A percentile compares a stretch with the other conserved stretches of the same genome.
phyloP scores from a whole-genome alignment of 1,140 invertebrate species.

The Scaptomyza pallida region DNA sequence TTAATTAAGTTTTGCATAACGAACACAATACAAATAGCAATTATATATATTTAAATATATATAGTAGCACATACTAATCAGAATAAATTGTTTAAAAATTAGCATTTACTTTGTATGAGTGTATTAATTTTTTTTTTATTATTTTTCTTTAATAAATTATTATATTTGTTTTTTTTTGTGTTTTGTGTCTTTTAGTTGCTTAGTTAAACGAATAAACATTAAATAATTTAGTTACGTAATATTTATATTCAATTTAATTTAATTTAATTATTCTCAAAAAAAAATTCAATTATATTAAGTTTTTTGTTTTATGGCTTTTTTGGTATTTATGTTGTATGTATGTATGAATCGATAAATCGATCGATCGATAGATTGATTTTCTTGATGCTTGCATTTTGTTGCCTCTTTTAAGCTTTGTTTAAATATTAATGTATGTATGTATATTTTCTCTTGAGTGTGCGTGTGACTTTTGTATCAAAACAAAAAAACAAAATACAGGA shows the following conservation, averaged over 20 bases:
- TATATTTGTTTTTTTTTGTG: slow-evolving; percentile 16
- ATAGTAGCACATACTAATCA: slow-evolving; percentile 21
- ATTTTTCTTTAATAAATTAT: slow-evolving; percentile 13
- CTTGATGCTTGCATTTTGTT: slow-evolving; percentile 32
- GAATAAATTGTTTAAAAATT: slow-evolving; percentile 30
- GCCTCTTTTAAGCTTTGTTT: slow-evolving; percentile 78
- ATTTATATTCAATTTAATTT: slow-evolving; percentile 73
- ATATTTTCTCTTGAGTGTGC: slow-evolving; percentile 21
- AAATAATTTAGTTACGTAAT: slow-evolving; percentile 76
- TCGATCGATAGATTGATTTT: slow-evolving; percentile 43
- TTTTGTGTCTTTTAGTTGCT: slow-evolving; percentile 34
- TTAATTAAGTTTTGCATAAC: slow-evolving; percentile 60
- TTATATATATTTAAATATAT: not conserved
- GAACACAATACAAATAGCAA: slow-evolving; percentile 65
- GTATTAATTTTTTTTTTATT: slow-evolving; percentile 24
- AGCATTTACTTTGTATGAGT: slow-evolving; percentile 39
- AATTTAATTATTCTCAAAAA: slow-evolving; percentile 65
- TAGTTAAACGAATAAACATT: slow-evolving; percentile 74
- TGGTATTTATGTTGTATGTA: slow-evolving; percentile 12
- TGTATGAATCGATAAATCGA: slow-evolving; percentile 53
- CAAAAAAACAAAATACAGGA: slow-evolving; percentile 28
- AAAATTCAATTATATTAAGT: slow-evolving; percentile 58
- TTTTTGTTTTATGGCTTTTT: slow-evolving; percentile 18
- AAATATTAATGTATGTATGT: slow-evolving; percentile 39
- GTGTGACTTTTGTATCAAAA: slow-evolving; percentile 31